Percentiles rank a stretch among this genome's conserved stretches.
phyloP scores from a whole-genome alignment of 2,888 invertebrate species.

The Drosophila quinaria region DNA sequence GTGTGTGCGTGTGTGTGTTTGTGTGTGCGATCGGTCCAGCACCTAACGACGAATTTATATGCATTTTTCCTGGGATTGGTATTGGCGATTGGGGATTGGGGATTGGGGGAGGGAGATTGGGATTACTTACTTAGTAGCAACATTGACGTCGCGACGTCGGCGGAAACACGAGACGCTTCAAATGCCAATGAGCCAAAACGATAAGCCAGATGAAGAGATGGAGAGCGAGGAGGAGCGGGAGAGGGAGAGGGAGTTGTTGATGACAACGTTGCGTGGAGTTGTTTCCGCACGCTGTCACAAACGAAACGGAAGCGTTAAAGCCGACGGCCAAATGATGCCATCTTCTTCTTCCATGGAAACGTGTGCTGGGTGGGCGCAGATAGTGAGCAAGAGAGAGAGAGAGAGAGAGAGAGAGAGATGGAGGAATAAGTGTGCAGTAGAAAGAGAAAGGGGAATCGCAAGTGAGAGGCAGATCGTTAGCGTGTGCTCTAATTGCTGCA shows the following conservation, averaged over 20 bases:
- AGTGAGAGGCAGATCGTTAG: conserved; percentile 35
- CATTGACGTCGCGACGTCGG: conserved; percentile 24
- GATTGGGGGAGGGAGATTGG: conserved; percentile 21
- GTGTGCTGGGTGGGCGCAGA: conserved; percentile 44
- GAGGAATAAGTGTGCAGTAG: background rate
- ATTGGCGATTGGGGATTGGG: no score
- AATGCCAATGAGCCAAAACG: conserved; percentile 73
- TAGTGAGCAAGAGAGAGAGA: background rate
- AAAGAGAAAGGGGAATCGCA: background rate
- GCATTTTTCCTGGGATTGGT: conserved; percentile 65
- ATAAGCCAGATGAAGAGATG: conserved; percentile 32
- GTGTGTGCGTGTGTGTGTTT: conserved; percentile 18
- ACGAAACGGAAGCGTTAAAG: conserved; percentile 52
- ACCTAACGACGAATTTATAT: conserved; percentile 64
- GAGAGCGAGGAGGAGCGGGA: background rate
- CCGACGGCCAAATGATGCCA: conserved; percentile 27
- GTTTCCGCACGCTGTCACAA: conserved; percentile 42
- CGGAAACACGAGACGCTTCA: conserved; percentile 77
- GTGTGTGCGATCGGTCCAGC: conserved; percentile 29
- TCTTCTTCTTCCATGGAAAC: conserved; percentile 32
- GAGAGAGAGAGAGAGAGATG: background rate
- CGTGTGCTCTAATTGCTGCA: conserved; percentile 68
- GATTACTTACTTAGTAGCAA: conserved; percentile 74
- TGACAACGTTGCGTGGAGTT: conserved; percentile 61
- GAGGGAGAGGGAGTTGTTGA: conserved; percentile 30